These are phyloP conservation scores for Amphipoea oculea DNA, from an alignment of 2,888 invertebrate genomes.

Conservation along the genomic window DNA sequence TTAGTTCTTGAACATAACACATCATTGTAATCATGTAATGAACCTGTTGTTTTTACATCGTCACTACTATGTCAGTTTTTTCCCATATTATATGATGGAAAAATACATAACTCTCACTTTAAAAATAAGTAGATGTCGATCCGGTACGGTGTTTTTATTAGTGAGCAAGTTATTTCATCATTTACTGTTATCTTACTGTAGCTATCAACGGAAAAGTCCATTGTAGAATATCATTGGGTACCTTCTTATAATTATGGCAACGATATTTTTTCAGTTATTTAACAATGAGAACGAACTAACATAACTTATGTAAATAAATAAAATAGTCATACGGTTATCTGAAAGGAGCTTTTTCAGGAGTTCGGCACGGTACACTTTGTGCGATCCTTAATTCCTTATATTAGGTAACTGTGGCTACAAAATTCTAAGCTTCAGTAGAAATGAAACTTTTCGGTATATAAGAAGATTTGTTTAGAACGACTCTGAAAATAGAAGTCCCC, in stretches of 20 bases:
- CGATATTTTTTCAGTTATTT: too few species aligned
- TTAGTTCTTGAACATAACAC: conserved; percentile 43
- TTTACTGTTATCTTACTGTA: neutral
- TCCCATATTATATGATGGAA: conserved; percentile 24
- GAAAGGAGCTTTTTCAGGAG: neutral
- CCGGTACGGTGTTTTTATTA: neutral
- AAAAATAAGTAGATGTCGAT: neutral
- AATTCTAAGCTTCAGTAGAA: too few species aligned
- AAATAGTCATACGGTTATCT: neutral
- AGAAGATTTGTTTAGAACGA: neutral
- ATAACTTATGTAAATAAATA: neutral
- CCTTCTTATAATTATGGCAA: too few species aligned
- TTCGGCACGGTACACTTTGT: neutral
- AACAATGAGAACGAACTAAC: neutral
- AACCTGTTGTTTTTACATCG: conserved; percentile 43
- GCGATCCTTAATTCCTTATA: neutral
- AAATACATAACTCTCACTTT: conserved; percentile 31
- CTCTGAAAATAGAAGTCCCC: neutral
- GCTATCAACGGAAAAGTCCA: neutral
- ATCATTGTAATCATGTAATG: conserved; percentile 36
- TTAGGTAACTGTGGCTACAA: neutral
- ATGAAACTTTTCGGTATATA: neutral
- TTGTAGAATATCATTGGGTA: neutral
- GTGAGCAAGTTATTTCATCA: neutral
- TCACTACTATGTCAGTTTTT: conserved; percentile 8